A percentile compares a stretch with the other conserved stretches of the same genome.
Evolutionary conservation across 2,113 vertebrate genomes (phyloP).

Genomic region (Apus apus): DNA sequence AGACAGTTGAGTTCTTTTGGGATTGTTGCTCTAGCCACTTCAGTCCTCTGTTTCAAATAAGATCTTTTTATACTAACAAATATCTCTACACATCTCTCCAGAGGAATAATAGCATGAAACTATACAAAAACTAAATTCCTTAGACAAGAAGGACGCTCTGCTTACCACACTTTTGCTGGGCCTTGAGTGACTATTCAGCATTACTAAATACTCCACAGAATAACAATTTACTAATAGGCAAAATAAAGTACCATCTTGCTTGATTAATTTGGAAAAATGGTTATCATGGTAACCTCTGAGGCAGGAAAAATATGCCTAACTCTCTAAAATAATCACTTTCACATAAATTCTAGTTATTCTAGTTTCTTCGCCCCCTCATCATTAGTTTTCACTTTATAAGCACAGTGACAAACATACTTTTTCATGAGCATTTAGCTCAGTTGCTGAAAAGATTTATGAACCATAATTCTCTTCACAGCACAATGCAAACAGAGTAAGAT

Average conservation of each 20-base stretch:
- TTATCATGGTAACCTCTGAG: background rate
- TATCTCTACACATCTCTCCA: background rate
- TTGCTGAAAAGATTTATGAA: conserved; percentile 50
- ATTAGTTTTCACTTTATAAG: background rate
- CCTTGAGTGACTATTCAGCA: background rate
- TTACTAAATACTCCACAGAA: background rate
- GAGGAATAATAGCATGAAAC: background rate
- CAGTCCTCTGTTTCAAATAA: background rate
- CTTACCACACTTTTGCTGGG: background rate
- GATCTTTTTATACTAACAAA: background rate
- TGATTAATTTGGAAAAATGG: background rate
- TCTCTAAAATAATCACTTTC: background rate
- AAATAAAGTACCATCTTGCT: background rate
- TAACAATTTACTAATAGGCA: background rate
- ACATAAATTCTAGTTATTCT: background rate
- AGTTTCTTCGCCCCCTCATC: background rate
- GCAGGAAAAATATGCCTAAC: background rate
- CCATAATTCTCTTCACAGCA: conserved; percentile 28
- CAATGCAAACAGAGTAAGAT: background rate
- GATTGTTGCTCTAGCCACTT: background rate
- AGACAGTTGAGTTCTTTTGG: background rate
- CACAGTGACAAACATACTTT: background rate
- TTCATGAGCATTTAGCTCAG: conserved; percentile 13
- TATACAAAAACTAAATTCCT: background rate
- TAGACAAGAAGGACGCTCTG: background rate